A percentile compares a stretch with the other conserved stretches of the same genome.
These are phyloP conservation scores for Hippasteria phrygiana DNA, from an alignment of 53 echinoderm and acorn worm species.

Conservation along the genomic window DNA sequence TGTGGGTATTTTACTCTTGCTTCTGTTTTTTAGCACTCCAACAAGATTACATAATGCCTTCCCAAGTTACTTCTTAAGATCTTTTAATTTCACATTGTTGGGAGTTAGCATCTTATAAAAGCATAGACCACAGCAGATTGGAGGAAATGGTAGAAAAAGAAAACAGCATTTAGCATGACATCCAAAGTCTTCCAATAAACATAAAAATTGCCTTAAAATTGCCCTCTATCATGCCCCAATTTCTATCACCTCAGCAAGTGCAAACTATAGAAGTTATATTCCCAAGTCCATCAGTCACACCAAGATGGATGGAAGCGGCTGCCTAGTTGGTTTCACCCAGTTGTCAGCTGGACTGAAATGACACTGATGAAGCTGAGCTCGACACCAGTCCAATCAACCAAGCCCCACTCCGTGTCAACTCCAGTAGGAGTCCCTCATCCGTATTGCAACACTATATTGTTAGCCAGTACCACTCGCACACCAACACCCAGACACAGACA, in stretches of 20 bases:
- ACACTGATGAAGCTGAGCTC: constrained; percentile 55
- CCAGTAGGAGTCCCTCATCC: constrained; percentile 35
- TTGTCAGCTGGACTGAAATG: constrained; percentile 33
- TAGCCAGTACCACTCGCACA: neutral
- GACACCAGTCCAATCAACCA: constrained; percentile 49
- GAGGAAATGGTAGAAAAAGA: no score
- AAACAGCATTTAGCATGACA: no score
- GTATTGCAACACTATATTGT: constrained; percentile 34
- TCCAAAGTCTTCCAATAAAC: no score
- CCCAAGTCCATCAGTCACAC: neutral
- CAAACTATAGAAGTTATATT: neutral
- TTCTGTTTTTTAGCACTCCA: no score
- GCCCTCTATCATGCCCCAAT: neutral
- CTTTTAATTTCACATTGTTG: no score
- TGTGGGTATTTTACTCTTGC: no score
- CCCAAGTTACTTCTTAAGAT: no score
- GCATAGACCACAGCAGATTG: no score
- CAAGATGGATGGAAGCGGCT: constrained; percentile 22
- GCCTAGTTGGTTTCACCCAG: constrained; percentile 11
- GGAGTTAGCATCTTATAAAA: no score
- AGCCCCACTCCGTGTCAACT: constrained; percentile 31
- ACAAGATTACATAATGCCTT: no score
- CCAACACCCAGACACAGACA: constrained; percentile 4
- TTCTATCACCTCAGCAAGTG: neutral
- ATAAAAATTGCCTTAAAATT: neutral